phyloP scores from a whole-genome alignment of 2,797 vertebrate species.

The Cyprinodon diabolis region DNA sequence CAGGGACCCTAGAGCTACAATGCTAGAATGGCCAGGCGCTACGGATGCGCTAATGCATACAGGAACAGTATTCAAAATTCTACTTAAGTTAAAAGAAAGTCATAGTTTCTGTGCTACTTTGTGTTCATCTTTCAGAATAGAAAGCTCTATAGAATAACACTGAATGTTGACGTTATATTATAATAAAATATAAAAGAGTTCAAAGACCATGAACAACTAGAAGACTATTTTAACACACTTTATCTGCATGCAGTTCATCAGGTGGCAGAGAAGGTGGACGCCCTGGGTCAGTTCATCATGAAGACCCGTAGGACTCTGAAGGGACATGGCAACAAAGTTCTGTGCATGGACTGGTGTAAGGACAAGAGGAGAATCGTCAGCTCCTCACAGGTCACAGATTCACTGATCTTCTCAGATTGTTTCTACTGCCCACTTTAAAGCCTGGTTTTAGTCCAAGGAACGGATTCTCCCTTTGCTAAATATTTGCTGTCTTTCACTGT shows the following conservation, averaged over 20 bases:
- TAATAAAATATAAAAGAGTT: neutral
- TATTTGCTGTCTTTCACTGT: conserved; percentile 44
- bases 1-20: neutral
- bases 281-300: conserved; percentile 97
- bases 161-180: neutral
- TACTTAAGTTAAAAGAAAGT: no score
- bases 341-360: conserved; percentile 99
- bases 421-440: no score
- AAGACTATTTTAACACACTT: neutral
- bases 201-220: neutral
- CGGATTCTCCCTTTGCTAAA: neutral
- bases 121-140: no score
- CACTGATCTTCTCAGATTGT: neutral
- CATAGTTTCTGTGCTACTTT: no score
- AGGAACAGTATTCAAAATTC: no score
- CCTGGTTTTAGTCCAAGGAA: neutral
- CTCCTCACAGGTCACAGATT: conserved; percentile 92
- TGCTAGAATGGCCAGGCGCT: no score
- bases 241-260: conserved; percentile 78
- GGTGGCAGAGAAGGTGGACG: conserved; percentile 96
- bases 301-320: conserved; percentile 97
- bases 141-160: no score
- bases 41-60: no score
- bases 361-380: conserved; percentile 98
- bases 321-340: conserved; percentile 98